phyloP scores from a whole-genome alignment of 2,888 invertebrate genomes.

The Coecobrya sp. region DNA sequence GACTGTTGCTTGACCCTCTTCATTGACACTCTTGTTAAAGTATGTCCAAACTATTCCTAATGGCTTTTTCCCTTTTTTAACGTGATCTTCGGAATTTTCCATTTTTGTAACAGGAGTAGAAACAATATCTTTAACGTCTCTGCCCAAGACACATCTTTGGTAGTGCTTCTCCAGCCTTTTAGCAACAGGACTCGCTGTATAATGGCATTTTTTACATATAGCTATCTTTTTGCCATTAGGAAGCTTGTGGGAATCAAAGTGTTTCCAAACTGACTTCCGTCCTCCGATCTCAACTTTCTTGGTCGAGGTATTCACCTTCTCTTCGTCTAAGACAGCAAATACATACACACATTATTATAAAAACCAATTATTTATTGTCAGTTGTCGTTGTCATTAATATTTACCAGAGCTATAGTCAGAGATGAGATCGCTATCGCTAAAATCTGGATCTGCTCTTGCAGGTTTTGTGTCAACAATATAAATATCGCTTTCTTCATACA shows the following conservation, averaged over 20 bases:
- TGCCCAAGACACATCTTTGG: constrained; percentile 5
- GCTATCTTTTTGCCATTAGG: constrained; percentile 31
- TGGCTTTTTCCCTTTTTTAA: not conserved
- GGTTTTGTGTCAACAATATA: not conserved
- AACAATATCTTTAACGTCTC: not conserved
- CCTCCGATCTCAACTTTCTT: not conserved
- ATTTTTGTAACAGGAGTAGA: not conserved
- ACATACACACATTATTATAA: too few relatives aligned
- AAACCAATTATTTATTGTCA: not conserved
- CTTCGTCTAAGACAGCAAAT: too few relatives aligned
- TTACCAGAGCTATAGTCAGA: not conserved
- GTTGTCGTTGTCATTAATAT: not conserved
- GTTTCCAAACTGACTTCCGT: not conserved
- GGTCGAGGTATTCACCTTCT: not conserved
- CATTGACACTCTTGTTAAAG: constrained; percentile 3
- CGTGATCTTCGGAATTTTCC: not conserved
- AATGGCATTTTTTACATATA: constrained; percentile 35
- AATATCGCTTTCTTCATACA: not conserved
- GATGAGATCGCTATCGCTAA: not conserved
- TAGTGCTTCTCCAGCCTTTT: constrained; percentile 39
- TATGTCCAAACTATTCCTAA: constrained; percentile 21
- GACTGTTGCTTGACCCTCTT: not conserved
- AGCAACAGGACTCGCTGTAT: constrained; percentile 36
- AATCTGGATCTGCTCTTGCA: not conserved
- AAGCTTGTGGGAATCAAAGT: constrained; percentile 23